Conservation (phyloP, 2,113 vertebrate genomes). For the Diadophis punctatus region DNA sequence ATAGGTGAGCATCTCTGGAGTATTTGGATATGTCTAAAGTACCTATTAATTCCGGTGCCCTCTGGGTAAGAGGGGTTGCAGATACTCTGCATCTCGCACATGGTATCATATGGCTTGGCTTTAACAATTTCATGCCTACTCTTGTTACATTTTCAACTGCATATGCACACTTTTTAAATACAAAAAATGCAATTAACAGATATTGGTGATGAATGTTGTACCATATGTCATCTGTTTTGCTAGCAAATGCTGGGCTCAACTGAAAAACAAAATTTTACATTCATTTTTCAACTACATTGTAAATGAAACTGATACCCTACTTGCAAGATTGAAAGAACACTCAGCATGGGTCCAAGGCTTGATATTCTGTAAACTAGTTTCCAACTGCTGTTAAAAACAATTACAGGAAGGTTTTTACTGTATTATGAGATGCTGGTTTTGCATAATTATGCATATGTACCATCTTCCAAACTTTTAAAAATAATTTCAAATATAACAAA, state of each 20-base stretch:
- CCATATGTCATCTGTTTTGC: conserved; percentile 60
- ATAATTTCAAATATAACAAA: conserved; percentile 1
- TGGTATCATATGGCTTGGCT: conserved; percentile 29
- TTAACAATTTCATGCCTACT: conserved; percentile 41
- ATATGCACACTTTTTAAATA: conserved; percentile 35
- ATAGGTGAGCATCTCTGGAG: background rate
- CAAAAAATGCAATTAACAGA: conserved; percentile 53
- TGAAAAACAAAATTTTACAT: conserved; percentile 50
- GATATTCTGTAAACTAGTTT: conserved; percentile 34
- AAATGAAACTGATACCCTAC: conserved; percentile 4
- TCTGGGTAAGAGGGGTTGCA: background rate
- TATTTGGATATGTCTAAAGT: background rate
- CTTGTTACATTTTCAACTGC: conserved; percentile 43
- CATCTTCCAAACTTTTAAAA: conserved; percentile 31
- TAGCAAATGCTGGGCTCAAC: conserved; percentile 50
- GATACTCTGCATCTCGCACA: background rate
- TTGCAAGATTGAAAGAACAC: conserved; percentile 38
- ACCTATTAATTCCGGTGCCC: background rate
- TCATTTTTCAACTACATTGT: conserved; percentile 28
- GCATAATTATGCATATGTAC: conserved; percentile 30
- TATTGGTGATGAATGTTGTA: conserved; percentile 51
- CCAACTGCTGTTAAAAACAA: conserved; percentile 38
- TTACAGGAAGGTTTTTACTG: conserved; percentile 24
- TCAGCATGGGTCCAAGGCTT: background rate
- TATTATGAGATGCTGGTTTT: conserved; percentile 17